Evolutionary conservation across 2,797 vertebrate species (phyloP).

Genomic region (Sarcoramphus papa): DNA sequence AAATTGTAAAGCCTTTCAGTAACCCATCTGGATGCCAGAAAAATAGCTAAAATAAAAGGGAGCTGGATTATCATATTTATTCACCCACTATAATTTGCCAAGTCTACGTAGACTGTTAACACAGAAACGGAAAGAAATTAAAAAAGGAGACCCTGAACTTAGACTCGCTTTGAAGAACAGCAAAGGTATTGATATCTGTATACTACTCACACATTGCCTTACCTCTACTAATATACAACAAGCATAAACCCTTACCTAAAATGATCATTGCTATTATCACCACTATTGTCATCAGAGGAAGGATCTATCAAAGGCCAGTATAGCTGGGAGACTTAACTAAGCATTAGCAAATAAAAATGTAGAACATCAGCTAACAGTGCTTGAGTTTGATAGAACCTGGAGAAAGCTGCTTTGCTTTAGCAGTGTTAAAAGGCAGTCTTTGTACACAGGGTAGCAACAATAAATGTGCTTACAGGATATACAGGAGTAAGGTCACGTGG

Average conservation of each 20-base stretch:
- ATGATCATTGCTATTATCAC: neutral
- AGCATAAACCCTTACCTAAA: neutral
- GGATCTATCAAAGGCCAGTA: neutral
- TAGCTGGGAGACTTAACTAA: neutral
- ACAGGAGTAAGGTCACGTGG: rapidly evolving
- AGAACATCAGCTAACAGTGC: neutral
- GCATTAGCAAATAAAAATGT: neutral
- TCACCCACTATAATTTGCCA: neutral
- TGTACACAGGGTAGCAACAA: neutral
- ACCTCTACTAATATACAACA: neutral
- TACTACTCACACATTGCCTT: neutral
- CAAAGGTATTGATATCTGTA: neutral
- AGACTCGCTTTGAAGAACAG: neutral
- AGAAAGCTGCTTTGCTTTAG: neutral
- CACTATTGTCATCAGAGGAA: neutral
- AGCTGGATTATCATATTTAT: neutral
- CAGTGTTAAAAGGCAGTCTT: neutral
- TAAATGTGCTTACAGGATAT: neutral
- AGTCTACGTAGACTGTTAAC: neutral
- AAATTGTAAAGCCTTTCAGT: neutral
- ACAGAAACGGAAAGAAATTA: neutral
- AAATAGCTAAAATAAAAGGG: neutral
- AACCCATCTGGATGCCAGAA: neutral
- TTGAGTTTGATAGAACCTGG: neutral
- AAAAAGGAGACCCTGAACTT: too few relatives aligned